Conservation (phyloP, 2,888 invertebrate species). For the Cenopis cana region DNA sequence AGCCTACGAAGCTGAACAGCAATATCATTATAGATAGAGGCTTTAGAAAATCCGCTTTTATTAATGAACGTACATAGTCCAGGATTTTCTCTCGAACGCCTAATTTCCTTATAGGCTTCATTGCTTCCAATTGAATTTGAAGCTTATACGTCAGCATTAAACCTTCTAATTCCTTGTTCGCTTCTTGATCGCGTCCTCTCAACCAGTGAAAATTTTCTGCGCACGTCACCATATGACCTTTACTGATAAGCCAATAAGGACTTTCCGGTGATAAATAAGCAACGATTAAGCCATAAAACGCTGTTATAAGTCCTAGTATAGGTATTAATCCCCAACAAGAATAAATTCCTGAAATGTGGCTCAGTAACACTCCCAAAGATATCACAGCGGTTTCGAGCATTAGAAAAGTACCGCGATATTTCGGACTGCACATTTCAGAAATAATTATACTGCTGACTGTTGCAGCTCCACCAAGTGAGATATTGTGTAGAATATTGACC, state of each 20-base stretch:
- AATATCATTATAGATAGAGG: slow-evolving; percentile 52
- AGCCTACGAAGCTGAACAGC: slow-evolving; percentile 51
- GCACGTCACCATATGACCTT: slow-evolving; percentile 48
- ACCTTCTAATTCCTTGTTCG: slow-evolving; percentile 49
- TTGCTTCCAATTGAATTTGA: slow-evolving; percentile 48
- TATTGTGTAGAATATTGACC: slow-evolving; percentile 48
- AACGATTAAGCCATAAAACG: slow-evolving; percentile 44
- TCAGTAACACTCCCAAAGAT: slow-evolving; percentile 50
- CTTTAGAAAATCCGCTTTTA: slow-evolving; percentile 51
- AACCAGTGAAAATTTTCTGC: slow-evolving; percentile 50
- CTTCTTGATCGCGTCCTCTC: slow-evolving; percentile 47
- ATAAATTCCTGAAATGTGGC: slow-evolving; percentile 49
- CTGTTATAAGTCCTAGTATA: slow-evolving; percentile 46
- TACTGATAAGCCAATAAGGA: slow-evolving; percentile 51
- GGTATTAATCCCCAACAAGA: slow-evolving; percentile 46
- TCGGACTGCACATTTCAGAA: slow-evolving; percentile 50
- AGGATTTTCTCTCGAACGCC: slow-evolving; percentile 44
- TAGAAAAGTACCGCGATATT: slow-evolving; percentile 48
- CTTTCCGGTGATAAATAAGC: slow-evolving; percentile 50
- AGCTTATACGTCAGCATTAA: slow-evolving; percentile 47
- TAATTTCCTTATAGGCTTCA: slow-evolving; percentile 49
- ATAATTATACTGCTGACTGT: slow-evolving; percentile 51
- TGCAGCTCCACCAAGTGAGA: slow-evolving; percentile 50
- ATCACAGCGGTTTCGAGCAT: slow-evolving; percentile 52
- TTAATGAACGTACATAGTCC: slow-evolving; percentile 48